Evolutionary conservation across 2,797 vertebrate species (phyloP).

Genomic region (Halcyon badia): DNA sequence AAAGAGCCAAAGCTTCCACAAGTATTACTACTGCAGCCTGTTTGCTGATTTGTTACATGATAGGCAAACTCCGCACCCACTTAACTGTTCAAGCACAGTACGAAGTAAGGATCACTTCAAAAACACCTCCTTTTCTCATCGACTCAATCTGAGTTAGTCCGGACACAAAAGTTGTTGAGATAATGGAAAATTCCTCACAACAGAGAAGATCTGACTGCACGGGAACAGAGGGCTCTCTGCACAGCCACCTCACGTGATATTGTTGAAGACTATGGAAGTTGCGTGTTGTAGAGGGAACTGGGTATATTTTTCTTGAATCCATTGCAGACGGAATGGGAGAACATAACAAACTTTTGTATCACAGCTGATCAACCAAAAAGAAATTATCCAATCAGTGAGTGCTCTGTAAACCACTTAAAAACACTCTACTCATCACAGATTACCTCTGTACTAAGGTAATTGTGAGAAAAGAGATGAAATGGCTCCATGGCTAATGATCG

Average conservation of each 20-base stretch:
- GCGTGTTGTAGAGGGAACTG: background rate
- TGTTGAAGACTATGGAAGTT: background rate
- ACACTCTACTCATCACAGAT: background rate
- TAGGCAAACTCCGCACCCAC: background rate
- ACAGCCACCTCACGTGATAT: background rate
- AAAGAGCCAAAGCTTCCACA: background rate
- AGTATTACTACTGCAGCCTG: background rate
- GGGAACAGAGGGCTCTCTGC: background rate
- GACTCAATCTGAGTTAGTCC: background rate
- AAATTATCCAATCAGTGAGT: background rate
- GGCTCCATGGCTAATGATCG: background rate
- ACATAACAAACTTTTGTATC: background rate
- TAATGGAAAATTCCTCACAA: constrained; percentile 1
- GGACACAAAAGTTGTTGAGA: background rate
- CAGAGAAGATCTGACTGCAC: background rate
- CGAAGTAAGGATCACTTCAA: background rate
- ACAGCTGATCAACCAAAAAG: background rate
- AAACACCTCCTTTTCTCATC: background rate
- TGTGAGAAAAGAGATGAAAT: background rate
- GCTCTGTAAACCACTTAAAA: background rate
- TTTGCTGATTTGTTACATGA: background rate
- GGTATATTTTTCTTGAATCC: background rate
- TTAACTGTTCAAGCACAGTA: background rate
- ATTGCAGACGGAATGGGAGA: background rate
- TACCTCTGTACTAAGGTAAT: background rate